These are phyloP conservation scores for Drosophila repleta DNA, from an alignment of 1,140 invertebrate genomes.

Conservation along the genomic window DNA sequence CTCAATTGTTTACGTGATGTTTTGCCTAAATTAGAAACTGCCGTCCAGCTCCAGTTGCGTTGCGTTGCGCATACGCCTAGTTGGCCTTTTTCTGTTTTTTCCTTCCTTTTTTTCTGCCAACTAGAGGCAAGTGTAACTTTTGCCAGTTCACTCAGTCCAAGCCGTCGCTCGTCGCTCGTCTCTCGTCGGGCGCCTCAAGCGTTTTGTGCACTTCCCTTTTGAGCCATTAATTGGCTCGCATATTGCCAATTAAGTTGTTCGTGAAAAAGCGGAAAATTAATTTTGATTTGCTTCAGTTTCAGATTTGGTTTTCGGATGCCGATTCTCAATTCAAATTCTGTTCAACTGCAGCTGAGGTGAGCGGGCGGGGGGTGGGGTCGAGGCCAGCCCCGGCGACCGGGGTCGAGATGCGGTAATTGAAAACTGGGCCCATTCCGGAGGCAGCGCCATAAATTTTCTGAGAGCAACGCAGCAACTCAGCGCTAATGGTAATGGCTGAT, in stretches of 20 bases:
- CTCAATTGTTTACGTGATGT: conserved; percentile 81
- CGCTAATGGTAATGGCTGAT: conserved; percentile 77
- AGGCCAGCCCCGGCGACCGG: conserved; percentile 11
- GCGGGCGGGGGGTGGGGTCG: conserved; percentile 11
- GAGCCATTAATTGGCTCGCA: conserved; percentile 70
- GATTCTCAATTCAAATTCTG: conserved; percentile 22
- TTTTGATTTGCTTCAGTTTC: conserved; percentile 59
- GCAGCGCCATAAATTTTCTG: conserved; percentile 52
- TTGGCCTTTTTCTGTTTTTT: conserved; percentile 2
- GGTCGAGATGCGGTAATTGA: conserved; percentile 69
- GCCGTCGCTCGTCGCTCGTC: background rate
- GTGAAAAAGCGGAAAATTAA: conserved; percentile 77
- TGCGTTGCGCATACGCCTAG: conserved; percentile 68
- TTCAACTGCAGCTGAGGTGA: conserved; percentile 28
- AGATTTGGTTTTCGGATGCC: conserved; percentile 14
- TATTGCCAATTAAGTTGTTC: conserved; percentile 72
- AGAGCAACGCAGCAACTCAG: conserved; percentile 60
- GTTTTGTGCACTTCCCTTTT: conserved; percentile 27
- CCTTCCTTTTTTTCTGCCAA: background rate
- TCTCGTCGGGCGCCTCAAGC: conserved; percentile 27
- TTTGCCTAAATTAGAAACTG: conserved; percentile 69
- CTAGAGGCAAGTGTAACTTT: conserved; percentile 60
- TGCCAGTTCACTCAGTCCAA: conserved; percentile 14
- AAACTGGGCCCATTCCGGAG: conserved; percentile 54
- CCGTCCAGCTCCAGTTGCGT: conserved; percentile 32